Evolutionary conservation across 2,113 vertebrate genomes (phyloP), one percentile per base, ranked within the genome.

Genomic region (Bos indicus): DNA sequence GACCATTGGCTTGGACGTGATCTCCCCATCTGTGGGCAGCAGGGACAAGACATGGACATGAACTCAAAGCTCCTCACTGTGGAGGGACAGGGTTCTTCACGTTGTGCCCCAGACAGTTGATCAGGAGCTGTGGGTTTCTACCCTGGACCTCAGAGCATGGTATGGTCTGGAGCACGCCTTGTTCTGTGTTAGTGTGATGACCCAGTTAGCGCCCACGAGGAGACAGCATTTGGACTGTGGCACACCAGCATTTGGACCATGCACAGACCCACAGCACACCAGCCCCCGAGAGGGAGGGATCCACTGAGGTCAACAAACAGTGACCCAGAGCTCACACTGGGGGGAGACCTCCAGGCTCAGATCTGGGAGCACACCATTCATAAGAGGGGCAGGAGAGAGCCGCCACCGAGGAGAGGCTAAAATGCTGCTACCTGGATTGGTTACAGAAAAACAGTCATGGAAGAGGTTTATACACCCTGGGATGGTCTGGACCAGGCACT

Each of bases 1-100:
- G 97, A 99, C 99, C 99, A 99, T 99, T 13, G 99, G 99, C 98
- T 99, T 99, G 98, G 99, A 99, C 74, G 99, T 99, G 94, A 99
- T 99, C 98, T 99, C 99, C 97, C 99, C 99, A 99, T 99, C 99
- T 99, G 98, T 74, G 26, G 94, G 95, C 81, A 98, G 97, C 95
- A 96, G 97, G 94, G 97, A 98, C 97, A 91, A 98, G 93, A 98
- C 95, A 95, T 43, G 88, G 83, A 97, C 93, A 83, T 97, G 94
- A 98, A 97, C 83, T 36, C 95, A 93, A 95, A 85, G 8, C 23
- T 95, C 92, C 0, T 81, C 15, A 77, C 94, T 26, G 8, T n/a
- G 0, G 54, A 51, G 36, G 7, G 21, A 48, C 23, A 16, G 19
- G 16, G 5, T 5, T 19, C 12, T 59, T 1, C 95, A 43, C 17